Evolutionary conservation across 2,888 invertebrate genomes (phyloP).

Genomic region (Hirtodrosophila histrioides): DNA sequence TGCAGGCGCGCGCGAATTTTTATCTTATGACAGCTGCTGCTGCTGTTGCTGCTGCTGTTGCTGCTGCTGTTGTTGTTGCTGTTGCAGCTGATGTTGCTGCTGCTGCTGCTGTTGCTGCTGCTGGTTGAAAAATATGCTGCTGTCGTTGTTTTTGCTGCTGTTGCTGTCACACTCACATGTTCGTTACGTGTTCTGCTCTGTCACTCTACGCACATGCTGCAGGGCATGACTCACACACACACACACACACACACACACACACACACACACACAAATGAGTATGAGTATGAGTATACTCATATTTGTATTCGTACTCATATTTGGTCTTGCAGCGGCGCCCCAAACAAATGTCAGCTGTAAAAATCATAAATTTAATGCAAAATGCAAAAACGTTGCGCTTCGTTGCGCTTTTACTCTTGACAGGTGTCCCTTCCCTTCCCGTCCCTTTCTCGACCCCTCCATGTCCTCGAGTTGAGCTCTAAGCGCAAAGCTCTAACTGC

Average conservation of each 20-base stretch:
- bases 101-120: constrained; percentile 58
- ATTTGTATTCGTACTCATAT: constrained; percentile 18
- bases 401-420: constrained; percentile 76
- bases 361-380: constrained; percentile 80
- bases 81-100: constrained; percentile 54
- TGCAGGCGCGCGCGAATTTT: constrained; percentile 81
- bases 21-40: constrained; percentile 82
- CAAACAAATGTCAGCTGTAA: constrained; percentile 80
- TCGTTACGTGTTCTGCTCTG: constrained; percentile 67
- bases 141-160: constrained; percentile 58
- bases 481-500: constrained; percentile 28
- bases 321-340: constrained; percentile 64
- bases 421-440: constrained; percentile 53
- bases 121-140: constrained; percentile 71
- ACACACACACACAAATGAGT: constrained; percentile 11
- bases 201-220: constrained; percentile 65
- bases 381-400: constrained; percentile 79
- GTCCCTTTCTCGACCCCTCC: constrained; percentile 7
- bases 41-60: constrained; percentile 33
- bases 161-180: constrained; percentile 60
- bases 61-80: constrained; percentile 19
- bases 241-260: constrained; percentile 29
- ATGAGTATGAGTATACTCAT: constrained; percentile 15
- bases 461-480: constrained; percentile 1
- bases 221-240: constrained; percentile 46